Conservation (phyloP, 2,888 invertebrate species). For the Cerastoderma edule region DNA sequence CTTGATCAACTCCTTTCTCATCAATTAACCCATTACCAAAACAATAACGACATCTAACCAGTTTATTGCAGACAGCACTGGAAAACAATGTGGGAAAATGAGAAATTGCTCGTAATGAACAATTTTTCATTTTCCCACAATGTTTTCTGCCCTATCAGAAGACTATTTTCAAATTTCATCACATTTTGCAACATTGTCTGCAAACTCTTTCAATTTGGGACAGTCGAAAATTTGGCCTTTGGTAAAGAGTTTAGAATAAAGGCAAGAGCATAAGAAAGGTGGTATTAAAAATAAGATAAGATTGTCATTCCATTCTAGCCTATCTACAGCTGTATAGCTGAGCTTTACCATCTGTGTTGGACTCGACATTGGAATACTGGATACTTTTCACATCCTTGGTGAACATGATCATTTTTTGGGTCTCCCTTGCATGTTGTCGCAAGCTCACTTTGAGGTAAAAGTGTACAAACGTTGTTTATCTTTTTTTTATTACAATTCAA, state of each 20-base stretch:
- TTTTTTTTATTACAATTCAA: too few relatives aligned
- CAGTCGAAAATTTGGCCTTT: not conserved
- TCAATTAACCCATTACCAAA: too few relatives aligned
- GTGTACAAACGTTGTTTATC: too few relatives aligned
- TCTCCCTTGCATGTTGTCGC: conserved; percentile 19
- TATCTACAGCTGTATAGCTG: not conserved
- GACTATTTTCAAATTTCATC: too few relatives aligned
- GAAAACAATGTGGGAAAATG: conserved; percentile 3
- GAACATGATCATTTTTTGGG: conserved; percentile 63
- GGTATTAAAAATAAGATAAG: too few relatives aligned
- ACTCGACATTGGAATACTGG: conserved; percentile 3
- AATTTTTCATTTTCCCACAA: not conserved
- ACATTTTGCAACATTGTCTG: too few relatives aligned
- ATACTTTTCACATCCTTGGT: conserved; percentile 58
- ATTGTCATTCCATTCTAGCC: not conserved
- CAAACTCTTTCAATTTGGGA: not conserved
- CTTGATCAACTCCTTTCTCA: too few relatives aligned
- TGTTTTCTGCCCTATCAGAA: too few relatives aligned
- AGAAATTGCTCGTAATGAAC: not conserved
- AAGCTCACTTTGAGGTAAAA: too few relatives aligned
- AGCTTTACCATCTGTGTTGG: conserved; percentile 7
- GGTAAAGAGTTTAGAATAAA: conserved; percentile 7
- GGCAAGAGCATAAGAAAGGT: too few relatives aligned
- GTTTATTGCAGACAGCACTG: conserved; percentile 2
- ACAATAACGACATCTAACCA: too few relatives aligned